Conservation (phyloP, 2,797 vertebrate genomes). For the Chiroxiphia lanceolata region DNA sequence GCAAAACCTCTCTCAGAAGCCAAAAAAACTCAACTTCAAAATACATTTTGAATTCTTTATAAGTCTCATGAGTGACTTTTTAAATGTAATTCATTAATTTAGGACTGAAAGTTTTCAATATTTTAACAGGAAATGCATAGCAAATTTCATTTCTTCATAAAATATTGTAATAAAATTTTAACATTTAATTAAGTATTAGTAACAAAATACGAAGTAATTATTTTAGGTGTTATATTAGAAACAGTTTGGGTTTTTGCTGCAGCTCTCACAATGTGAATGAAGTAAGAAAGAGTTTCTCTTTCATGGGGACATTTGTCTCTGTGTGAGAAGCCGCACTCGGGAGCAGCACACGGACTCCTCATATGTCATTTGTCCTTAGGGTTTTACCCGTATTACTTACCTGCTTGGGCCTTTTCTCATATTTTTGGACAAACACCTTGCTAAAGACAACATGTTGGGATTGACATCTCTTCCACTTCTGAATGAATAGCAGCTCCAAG, state of each 20-base stretch:
- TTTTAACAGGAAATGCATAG: background rate
- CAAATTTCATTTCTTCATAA: background rate
- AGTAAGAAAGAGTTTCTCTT: background rate
- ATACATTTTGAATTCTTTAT: background rate
- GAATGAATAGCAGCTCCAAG: background rate
- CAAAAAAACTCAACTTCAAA: background rate
- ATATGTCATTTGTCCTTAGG: background rate
- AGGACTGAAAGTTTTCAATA: background rate
- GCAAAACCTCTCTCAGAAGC: background rate
- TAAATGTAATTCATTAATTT: background rate
- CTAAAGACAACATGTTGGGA: background rate
- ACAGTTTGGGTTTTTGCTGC: background rate
- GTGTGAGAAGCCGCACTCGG: background rate
- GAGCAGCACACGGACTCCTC: background rate
- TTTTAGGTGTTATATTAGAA: background rate
- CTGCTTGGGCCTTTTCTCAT: background rate
- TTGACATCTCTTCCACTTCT: background rate
- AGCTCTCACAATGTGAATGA: background rate
- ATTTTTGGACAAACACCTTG: background rate
- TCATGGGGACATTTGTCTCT: background rate
- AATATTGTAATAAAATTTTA: background rate
- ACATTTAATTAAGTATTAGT: background rate
- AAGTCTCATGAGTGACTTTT: background rate
- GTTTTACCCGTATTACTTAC: background rate
- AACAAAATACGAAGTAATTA: background rate